These are phyloP conservation scores for Cygnus olor DNA, from an alignment of 2,797 vertebrate species.

Conservation along the genomic window DNA sequence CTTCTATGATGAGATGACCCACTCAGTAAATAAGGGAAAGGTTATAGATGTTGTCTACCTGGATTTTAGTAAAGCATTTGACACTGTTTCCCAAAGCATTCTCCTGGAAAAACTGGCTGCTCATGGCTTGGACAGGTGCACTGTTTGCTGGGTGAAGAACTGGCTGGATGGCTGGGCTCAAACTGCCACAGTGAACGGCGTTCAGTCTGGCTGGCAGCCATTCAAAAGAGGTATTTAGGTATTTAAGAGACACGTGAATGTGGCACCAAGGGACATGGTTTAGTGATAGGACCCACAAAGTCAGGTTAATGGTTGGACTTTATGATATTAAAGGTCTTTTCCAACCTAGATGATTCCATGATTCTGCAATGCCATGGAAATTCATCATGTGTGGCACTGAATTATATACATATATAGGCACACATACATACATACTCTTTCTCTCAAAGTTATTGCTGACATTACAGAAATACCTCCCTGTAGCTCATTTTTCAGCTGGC, in stretches of 20 bases:
- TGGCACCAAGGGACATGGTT: not conserved
- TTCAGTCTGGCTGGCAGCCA: too few relatives aligned
- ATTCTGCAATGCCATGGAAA: not conserved
- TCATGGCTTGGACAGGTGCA: too few relatives aligned
- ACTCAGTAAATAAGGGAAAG: too few relatives aligned
- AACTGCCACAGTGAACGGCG: too few relatives aligned
- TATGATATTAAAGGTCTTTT: not conserved
- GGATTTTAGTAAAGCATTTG: too few relatives aligned
- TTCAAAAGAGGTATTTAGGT: not conserved
- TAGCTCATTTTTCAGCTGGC: not conserved
- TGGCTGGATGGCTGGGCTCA: too few relatives aligned
- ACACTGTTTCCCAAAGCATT: too few relatives aligned
- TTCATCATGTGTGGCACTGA: not conserved
- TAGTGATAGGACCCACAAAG: not conserved
- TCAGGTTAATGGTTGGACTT: not conserved
- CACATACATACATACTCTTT: fast-evolving
- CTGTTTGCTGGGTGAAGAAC: too few relatives aligned
- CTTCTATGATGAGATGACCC: too few relatives aligned
- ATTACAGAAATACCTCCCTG: not conserved
- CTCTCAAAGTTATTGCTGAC: not conserved
- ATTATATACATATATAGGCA: not conserved
- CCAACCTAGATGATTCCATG: not conserved
- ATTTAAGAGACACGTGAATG: not conserved
- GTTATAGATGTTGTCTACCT: too few relatives aligned
- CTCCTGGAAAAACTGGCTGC: too few relatives aligned